Conservation (phyloP, 2,797 vertebrate species). For the Peromyscus melanophrys region DNA sequence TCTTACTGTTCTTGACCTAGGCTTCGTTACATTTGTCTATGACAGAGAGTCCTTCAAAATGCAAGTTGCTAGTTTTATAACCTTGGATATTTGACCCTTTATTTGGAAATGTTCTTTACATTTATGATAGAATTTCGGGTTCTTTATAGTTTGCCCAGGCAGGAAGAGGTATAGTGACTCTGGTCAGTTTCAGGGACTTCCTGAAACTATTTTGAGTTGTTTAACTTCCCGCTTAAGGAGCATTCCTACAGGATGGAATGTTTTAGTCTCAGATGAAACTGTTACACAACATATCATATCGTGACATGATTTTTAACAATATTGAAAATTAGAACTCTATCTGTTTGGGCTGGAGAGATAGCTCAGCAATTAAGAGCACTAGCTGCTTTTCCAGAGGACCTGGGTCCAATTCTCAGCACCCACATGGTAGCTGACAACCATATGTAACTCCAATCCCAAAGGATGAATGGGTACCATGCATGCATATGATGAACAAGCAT, state of each 20-base stretch:
- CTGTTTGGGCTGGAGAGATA: neutral
- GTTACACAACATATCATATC: neutral
- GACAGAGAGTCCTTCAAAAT: neutral
- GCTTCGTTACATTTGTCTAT: neutral
- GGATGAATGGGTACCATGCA: neutral
- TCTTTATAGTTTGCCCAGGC: neutral
- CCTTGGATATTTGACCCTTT: neutral
- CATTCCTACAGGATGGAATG: neutral
- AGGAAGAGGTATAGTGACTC: neutral
- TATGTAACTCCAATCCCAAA: neutral
- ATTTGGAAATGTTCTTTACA: slow-evolving; percentile 7
- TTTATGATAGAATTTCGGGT: neutral
- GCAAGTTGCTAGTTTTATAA: neutral
- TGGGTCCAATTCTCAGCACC: neutral
- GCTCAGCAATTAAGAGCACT: neutral
- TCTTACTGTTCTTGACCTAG: neutral
- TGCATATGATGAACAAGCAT: neutral
- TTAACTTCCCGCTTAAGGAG: neutral
- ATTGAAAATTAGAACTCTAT: slow-evolving; percentile 11
- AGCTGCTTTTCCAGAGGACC: neutral
- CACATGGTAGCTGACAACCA: neutral
- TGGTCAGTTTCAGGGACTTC: neutral
- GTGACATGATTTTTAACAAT: slow-evolving; percentile 26
- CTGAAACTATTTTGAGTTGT: neutral
- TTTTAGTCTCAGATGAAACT: neutral